These are phyloP conservation scores for human DNA, from an alignment of 2,113 vertebrate species.

Conservation along the genomic window DNA sequence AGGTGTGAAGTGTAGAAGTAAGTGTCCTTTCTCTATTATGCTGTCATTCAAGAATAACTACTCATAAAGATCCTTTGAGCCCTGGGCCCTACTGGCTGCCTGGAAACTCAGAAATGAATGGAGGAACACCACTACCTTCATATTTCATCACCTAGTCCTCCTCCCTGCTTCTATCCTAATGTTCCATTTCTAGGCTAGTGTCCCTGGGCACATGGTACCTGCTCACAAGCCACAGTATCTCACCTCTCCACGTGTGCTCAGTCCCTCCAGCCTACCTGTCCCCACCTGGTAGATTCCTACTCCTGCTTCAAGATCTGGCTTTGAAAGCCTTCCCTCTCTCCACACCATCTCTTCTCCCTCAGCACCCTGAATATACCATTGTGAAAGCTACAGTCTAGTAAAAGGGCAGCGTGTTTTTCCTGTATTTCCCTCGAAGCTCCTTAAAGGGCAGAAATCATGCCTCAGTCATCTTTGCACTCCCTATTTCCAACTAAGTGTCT, in stretches of 20 bases:
- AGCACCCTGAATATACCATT: background rate
- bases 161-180: no score
- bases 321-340: background rate
- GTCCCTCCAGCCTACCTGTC: background rate
- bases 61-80: background rate
- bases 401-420: background rate
- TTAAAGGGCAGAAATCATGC: background rate
- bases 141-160: no score
- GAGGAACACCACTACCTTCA: background rate
- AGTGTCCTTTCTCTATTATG: background rate
- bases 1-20: background rate
- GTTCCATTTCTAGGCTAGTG: background rate
- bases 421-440: background rate
- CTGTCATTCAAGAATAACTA: background rate
- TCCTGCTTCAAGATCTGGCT: background rate
- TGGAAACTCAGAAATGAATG: background rate
- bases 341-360: background rate
- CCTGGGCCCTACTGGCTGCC: background rate
- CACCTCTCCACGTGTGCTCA: background rate
- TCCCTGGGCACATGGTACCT: background rate
- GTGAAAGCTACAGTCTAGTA: background rate
- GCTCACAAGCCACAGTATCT: background rate
- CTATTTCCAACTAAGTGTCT: background rate
- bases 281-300: fast-evolving
- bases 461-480: background rate